Evolutionary conservation across 1,140 invertebrate genomes (phyloP).

Genomic region (Trigoniulus corallinus): DNA sequence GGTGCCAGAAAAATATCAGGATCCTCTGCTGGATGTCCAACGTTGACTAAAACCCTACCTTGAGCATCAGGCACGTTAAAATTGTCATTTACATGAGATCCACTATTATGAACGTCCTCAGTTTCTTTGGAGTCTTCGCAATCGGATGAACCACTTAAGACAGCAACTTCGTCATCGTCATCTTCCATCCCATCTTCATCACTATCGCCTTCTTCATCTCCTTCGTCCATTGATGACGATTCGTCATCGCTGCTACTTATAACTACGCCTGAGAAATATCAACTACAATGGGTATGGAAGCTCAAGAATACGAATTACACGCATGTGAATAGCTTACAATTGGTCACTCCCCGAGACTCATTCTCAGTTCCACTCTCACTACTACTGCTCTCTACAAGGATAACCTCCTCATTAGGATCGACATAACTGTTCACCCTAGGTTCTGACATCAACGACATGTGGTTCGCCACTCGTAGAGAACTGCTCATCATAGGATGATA

Average conservation of each 20-base stretch:
- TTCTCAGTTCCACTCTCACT: too few species aligned
- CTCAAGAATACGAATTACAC: background rate
- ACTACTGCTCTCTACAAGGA: too few species aligned
- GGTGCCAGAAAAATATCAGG: constrained; percentile 84
- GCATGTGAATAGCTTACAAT: background rate
- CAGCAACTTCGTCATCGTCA: constrained; percentile 27
- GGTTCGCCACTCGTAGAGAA: too few species aligned
- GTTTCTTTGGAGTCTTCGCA: constrained; percentile 38
- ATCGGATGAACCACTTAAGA: constrained; percentile 16
- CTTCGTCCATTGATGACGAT: constrained; percentile 39
- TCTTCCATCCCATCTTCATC: constrained; percentile 65
- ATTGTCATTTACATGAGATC: constrained; percentile 33
- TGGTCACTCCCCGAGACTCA: too few species aligned
- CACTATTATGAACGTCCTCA: constrained; percentile 37
- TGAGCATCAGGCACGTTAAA: constrained; percentile 82
- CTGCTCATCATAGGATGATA: too few species aligned
- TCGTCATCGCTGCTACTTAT: constrained; percentile 36
- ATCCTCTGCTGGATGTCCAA: constrained; percentile 84
- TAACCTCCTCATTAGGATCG: too few species aligned
- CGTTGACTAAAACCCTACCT: constrained; percentile 83
- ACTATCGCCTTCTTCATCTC: constrained; percentile 37
- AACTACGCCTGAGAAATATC: background rate
- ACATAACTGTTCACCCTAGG: too few species aligned
- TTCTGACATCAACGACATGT: too few species aligned
- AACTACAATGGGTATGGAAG: background rate